Base-by-base conservation (phyloP, 2,888 invertebrate species). In the Venustoraphidia nigricollis region DNA sequence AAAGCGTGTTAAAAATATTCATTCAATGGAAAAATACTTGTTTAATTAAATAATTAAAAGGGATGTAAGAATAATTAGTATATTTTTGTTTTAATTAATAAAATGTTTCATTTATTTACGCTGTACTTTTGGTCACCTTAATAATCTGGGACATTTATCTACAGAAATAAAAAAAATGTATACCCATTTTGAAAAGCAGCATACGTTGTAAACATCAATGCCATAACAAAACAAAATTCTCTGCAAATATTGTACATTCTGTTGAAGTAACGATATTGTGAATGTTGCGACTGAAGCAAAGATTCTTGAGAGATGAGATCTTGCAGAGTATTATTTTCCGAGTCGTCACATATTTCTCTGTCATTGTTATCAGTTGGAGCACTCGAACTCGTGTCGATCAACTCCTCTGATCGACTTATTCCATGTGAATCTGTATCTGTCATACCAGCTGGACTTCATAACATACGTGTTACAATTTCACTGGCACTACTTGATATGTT, bases 181-280 rank as follows among this genome's bases (percentile, higher is more conserved):
- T 72, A 84, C 85, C 79, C 72, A 60, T 77, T 82, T 56, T 81
- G 79, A 44, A 85, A 69, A 42, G 81, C 80, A 54, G 82, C 83
- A 59, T 82, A 79, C 10, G 80, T 75, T 4, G 79, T 79, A 50
- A 83, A 70, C 49, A 76, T 73, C 47, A 83, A 64, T 47, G 79
- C 73, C 53, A 80, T 65, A 57, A 80, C 73, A 58, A 83, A 74
- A 53, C 76, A 69, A 52, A 79, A 65, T 67, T 83, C 82, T 60
- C 77, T 76, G 53, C 77, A 67, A 56, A 83, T 69, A 64, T 77
- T 72, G 53, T 78, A 66, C 74, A 76, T 75, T 59, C 69, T 74
- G 51, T 55, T 57, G 38, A 41, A 36, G 27, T 45, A 34, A 46
- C 44, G 36, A 48, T 37, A 45, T 44, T 42, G 11, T 44, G 45